Base-by-base conservation (phyloP, 2,797 vertebrate species). In the Leptodactylus fallax region DNA sequence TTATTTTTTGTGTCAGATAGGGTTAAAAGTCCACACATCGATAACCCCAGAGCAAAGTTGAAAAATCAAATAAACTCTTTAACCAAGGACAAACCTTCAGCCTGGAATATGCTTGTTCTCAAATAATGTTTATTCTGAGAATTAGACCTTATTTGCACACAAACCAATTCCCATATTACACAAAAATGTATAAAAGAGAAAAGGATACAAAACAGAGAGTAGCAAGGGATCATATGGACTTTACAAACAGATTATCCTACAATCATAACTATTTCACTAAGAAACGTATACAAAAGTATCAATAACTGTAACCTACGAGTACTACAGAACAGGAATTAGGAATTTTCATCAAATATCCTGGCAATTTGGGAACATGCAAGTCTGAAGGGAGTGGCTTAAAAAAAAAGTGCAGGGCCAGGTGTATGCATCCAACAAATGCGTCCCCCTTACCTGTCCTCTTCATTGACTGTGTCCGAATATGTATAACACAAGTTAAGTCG, bases 41-140 rank as follows among this genome's bases (percentile, higher is more conserved):
- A 87, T 87, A 87, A 87, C 65, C 36, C n/a, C 47, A 23, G 47
- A 23, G 72, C 72, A 53, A 77, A 77, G 23, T 77, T 21, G 72
- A 19, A 55, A 47, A 72, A 45, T 51, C 36, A 82, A 87, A 82
- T 61, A 82, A 87, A 81, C 79, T 17, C 60, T 81, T 61, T 11
- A 7, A 19, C 86, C 86, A 87, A 87, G 86, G 86, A 87, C 86
- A 87, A 87, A 82, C 17, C 45, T 82, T 4, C 65, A 81, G 85
- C 67, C 85, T 81, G 77, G 80, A 86, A 60, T 80, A 58, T 72
- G 79, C 65, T 47, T 12, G 85, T 81, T 19, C 79, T 74, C 78
- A 74, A 86, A 86, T 60, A 47, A 87, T 61, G 67, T 81, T 87
- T 87, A 74, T 81, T 87, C 85, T 74, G 53, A 63, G 85, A 87